Percentiles rank a stretch among this genome's conserved stretches.
phyloP scores from a whole-genome alignment of 2,113 vertebrate species.

The Dasyprocta punctata region DNA sequence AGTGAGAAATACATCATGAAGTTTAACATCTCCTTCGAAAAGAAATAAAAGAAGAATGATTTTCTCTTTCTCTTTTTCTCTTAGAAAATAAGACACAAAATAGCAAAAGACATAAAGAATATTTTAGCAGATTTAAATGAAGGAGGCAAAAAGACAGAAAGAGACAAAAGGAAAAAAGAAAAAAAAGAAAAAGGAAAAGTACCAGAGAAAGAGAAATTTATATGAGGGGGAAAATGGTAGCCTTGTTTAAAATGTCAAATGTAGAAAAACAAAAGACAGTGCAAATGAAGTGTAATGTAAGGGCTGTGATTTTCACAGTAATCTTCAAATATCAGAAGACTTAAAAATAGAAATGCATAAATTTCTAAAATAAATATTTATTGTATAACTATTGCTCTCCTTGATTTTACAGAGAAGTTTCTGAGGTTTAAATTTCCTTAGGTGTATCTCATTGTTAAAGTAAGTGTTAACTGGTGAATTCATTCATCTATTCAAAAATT shows the following conservation, averaged over 20 bases:
- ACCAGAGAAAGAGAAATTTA: neutral
- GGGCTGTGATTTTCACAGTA: neutral
- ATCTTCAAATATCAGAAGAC: neutral
- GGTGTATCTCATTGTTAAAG: neutral
- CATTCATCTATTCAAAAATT: neutral
- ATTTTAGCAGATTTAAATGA: neutral
- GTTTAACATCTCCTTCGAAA: neutral
- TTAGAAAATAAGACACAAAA: neutral
- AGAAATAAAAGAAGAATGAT: neutral
- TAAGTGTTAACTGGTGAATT: neutral
- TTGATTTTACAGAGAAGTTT: neutral
- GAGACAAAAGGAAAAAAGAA: neutral
- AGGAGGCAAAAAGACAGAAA: neutral
- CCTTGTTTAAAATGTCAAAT: neutral
- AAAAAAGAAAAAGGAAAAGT: too few relatives aligned
- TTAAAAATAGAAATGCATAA: neutral
- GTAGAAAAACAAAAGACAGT: neutral
- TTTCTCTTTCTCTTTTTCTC: neutral
- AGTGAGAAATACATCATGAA: neutral
- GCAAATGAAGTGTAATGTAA: too few relatives aligned
- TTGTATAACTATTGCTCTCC: neutral
- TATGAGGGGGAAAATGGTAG: neutral
- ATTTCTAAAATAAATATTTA: neutral
- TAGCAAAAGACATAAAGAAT: neutral
- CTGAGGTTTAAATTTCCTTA: neutral